Conservation (phyloP, 2,888 invertebrate species). For the Hypena proboscidalis region DNA sequence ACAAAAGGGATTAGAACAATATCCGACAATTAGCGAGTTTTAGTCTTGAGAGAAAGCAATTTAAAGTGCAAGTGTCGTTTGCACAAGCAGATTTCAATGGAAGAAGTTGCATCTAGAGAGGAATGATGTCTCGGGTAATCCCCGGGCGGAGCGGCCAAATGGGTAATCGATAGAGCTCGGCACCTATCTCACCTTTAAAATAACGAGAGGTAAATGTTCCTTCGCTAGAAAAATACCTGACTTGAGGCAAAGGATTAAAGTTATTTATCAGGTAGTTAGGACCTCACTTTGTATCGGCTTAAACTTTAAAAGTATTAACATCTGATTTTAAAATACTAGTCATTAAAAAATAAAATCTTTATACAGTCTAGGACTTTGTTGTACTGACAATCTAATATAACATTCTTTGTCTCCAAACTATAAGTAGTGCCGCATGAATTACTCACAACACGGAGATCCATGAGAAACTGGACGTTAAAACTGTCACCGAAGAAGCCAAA, state of each 20-base stretch:
- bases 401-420: too few species aligned
- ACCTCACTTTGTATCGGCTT: slow-evolving; percentile 7
- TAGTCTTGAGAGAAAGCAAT: slow-evolving; percentile 52
- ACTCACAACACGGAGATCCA: too few species aligned
- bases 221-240: slow-evolving; percentile 34
- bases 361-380: too few species aligned
- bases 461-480: too few species aligned
- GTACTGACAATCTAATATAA: too few species aligned
- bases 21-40: slow-evolving; percentile 44
- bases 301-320: slow-evolving; percentile 8
- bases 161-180: slow-evolving; percentile 63
- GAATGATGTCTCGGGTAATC: slow-evolving; percentile 44
- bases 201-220: slow-evolving; percentile 45
- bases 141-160: slow-evolving; percentile 54
- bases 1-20: slow-evolving; percentile 54
- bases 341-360: too few species aligned
- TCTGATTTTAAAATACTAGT: too few species aligned
- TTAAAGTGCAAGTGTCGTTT: slow-evolving; percentile 53
- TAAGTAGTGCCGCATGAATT: too few species aligned
- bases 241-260: slow-evolving; percentile 34
- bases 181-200: slow-evolving; percentile 59
- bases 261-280: slow-evolving; percentile 31
- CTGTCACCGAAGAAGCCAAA: too few species aligned
- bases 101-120: slow-evolving; percentile 19
- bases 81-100: slow-evolving; percentile 45